Percentiles rank a stretch among this genome's conserved stretches.
phyloP scores from a whole-genome alignment of 2,797 vertebrate genomes.

The Pseudocheirus occidentalis region DNA sequence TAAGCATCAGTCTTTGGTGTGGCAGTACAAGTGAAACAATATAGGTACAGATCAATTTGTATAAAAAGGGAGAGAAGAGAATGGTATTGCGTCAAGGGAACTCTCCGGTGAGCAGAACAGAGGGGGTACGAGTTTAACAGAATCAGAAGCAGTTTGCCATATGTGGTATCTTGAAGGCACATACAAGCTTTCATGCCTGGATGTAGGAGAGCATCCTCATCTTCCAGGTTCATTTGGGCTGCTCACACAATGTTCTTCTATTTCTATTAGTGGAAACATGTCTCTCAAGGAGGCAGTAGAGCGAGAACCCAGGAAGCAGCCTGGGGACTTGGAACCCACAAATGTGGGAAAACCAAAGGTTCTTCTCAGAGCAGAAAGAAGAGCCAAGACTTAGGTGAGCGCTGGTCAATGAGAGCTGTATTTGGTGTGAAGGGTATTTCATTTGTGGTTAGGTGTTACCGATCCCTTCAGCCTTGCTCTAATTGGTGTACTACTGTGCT shows the following conservation, averaged over 20 bases:
- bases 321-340: background rate
- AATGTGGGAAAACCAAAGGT: background rate
- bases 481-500: background rate
- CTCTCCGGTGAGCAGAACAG: background rate
- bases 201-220: background rate
- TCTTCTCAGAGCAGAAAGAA: background rate
- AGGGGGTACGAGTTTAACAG: background rate
- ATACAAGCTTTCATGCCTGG: background rate
- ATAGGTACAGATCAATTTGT: background rate
- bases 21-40: background rate
- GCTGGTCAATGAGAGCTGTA: background rate
- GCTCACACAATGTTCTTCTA: background rate
- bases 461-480: background rate
- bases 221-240: background rate
- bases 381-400: background rate
- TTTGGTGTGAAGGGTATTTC: background rate
- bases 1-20: background rate
- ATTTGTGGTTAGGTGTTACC: background rate
- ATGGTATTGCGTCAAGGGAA: background rate
- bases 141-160: background rate
- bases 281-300: background rate
- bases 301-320: background rate
- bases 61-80: background rate
- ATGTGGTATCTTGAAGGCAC: background rate
- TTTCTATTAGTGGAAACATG: background rate